Percentiles rank a stretch among this genome's conserved stretches.
Conservation (phyloP, 2,113 vertebrate species). For the Syrmaticus mikado region DNA sequence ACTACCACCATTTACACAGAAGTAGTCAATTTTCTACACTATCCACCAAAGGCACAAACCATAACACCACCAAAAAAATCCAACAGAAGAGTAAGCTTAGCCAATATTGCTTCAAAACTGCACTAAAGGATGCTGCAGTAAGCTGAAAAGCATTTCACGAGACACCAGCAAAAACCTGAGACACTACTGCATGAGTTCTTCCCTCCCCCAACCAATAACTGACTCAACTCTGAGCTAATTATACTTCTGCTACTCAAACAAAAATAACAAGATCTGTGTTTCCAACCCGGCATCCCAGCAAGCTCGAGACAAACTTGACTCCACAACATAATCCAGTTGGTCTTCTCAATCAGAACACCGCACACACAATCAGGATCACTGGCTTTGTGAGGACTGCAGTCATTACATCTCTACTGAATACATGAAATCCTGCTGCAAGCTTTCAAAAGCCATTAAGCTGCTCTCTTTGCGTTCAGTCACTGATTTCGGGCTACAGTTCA, state of each 20-base stretch:
- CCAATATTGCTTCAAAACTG: not conserved
- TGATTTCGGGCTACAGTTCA: not conserved
- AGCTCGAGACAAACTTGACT: not conserved
- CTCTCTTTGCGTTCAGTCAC: not conserved
- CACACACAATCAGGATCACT: not conserved
- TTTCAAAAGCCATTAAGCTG: not conserved
- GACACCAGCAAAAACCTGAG: not conserved
- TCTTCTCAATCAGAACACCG: not conserved
- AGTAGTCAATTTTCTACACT: not conserved
- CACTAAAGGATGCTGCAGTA: not conserved
- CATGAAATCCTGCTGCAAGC: not conserved
- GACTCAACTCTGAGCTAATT: conserved; percentile 4
- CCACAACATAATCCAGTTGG: not conserved
- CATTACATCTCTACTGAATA: not conserved
- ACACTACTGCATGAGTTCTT: not conserved
- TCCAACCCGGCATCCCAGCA: not conserved
- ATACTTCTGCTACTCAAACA: conserved; percentile 10
- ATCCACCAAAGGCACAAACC: not conserved
- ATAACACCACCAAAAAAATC: not conserved
- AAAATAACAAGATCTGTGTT: not conserved
- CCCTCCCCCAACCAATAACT: not conserved
- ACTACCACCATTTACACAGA: not conserved
- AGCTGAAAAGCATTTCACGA: conserved; percentile 16
- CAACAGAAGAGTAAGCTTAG: conserved; percentile 2
- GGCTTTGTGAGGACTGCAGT: not conserved